Conservation (phyloP, 2,888 invertebrate species). For the Anagyrus pseudococci region DNA sequence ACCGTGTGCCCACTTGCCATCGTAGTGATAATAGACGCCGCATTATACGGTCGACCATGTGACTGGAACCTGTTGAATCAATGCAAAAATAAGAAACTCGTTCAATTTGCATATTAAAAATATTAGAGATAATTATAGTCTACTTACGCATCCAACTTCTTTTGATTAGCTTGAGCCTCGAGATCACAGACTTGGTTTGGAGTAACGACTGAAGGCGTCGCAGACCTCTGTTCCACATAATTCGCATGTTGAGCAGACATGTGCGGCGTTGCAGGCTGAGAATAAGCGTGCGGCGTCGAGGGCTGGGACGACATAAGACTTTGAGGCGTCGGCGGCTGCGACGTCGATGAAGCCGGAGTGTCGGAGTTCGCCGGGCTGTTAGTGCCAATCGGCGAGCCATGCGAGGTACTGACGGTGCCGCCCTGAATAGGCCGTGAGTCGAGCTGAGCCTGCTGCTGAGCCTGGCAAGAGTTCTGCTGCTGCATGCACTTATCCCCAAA, state of each 20-base stretch:
- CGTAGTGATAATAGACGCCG: conserved; percentile 64
- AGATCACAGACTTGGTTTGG: conserved; percentile 20
- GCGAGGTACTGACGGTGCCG: conserved; percentile 84
- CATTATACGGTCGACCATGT: too few species aligned
- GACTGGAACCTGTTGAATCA: too few species aligned
- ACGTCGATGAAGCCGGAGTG: conserved; percentile 55
- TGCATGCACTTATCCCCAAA: conserved; percentile 66
- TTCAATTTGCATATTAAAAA: too few species aligned
- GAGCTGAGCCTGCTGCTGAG: conserved; percentile 58
- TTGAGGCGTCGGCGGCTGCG: conserved; percentile 57
- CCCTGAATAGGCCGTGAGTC: conserved; percentile 82
- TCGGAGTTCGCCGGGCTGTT: conserved; percentile 67
- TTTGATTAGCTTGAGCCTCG: background rate
- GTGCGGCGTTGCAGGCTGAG: conserved; percentile 58
- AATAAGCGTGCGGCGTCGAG: conserved; percentile 57
- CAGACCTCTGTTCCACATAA: conserved; percentile 48
- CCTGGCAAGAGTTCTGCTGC: conserved; percentile 43
- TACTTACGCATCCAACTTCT: conserved; percentile 29
- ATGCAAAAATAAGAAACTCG: too few species aligned
- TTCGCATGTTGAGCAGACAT: conserved; percentile 45
- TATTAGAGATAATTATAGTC: too few species aligned
- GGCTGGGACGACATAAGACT: conserved; percentile 56
- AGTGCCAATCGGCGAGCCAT: conserved; percentile 72
- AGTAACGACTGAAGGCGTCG: conserved; percentile 48
- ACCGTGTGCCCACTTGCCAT: conserved; percentile 79